Evolutionary conservation across 2,888 invertebrate genomes (phyloP).

Genomic region (Coronaproctus castanopsis): DNA sequence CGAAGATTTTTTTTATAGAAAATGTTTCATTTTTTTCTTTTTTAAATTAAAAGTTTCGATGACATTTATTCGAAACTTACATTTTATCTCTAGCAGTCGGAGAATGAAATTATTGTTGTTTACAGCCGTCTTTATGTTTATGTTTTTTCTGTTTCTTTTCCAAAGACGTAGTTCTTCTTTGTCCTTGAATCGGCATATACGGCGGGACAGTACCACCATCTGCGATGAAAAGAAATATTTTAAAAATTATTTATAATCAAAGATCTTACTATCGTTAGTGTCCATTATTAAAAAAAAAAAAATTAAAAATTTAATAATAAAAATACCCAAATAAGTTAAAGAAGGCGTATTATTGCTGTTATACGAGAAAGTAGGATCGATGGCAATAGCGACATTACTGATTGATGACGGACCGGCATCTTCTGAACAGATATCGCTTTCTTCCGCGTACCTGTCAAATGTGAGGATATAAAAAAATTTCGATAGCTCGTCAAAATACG

Average conservation of each 20-base stretch:
- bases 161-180: conserved; percentile 40
- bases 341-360: neutral
- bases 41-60: no score
- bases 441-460: neutral
- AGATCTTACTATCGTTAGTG: no score
- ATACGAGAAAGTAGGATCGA: conserved; percentile 37
- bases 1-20: no score
- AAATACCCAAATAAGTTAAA: neutral
- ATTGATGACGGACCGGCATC: neutral
- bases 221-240: neutral
- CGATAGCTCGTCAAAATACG: no score
- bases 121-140: conserved; percentile 38
- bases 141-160: conserved; percentile 40
- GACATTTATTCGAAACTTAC: no score
- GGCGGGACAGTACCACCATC: conserved; percentile 29
- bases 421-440: no score
- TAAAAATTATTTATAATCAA: neutral
- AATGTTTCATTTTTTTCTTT: no score
- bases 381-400: conserved; percentile 41
- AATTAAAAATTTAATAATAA: neutral
- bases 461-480: neutral
- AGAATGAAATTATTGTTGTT: conserved; percentile 38
- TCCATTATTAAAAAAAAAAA: neutral
- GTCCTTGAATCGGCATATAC: conserved; percentile 60
- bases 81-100: no score